Evolutionary conservation across 1,140 invertebrate genomes (phyloP), one percentile per base, ranked within the genome.

Genomic region (Aphidius gifuensis): DNA sequence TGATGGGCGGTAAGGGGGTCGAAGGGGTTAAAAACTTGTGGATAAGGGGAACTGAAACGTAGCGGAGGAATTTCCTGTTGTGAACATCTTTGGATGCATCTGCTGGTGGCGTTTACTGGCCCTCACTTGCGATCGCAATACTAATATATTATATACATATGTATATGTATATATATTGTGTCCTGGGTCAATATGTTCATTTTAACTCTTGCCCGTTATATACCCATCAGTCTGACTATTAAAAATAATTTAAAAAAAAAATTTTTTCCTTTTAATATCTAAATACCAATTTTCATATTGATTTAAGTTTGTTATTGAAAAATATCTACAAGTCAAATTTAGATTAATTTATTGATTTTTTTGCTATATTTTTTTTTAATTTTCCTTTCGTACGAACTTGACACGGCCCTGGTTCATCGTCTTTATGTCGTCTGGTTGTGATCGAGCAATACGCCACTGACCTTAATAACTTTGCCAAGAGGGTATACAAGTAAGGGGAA

Each of bases 21-120:
- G 47, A 40, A 59, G 64, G 69, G 60, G 64, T 59, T 53, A 46
- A 48, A 65, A 59, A 61, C 54, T 39, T 49, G 47, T 66, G 54
- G 57, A 59, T 45, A 58, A 59, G 60, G 60, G 63, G 60, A 61
- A 63, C 45, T 57, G 65, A 64, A 65, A 70, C 62, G 49, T 38
- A 68, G 70, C 73, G 71, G 71, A 77, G 69, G 68, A 76, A 77
- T 78, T 78, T 80, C 78, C 79, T 79, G 79, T 79, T 79, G 74
- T 74, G 72, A 78, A 74, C 75, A 72, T 77, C 77, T 77, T 75
- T 66, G 71, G 75, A 73, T 76, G 77, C 79, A 78, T 79, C 77
- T 78, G 76, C 74, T 63, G 61, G 62, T 50, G 45, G 47, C 47
- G 49, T 69, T 71, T 64, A 66, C 62, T 69, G 62, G 58, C 54